Conservation (phyloP, 2,797 vertebrate species). For the Garrulus glandarius region DNA sequence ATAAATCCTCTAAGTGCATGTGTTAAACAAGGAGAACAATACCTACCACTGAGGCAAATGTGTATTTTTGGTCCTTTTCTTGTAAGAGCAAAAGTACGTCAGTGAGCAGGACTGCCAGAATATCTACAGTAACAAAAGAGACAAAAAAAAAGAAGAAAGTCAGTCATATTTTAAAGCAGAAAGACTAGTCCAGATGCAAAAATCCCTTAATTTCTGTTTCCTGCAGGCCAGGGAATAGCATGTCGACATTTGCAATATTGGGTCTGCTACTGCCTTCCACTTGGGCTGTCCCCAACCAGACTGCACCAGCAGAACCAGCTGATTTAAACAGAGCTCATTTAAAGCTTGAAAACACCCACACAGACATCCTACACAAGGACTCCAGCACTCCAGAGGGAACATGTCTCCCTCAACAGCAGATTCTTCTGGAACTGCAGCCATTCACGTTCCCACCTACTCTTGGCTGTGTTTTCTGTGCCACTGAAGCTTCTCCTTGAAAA, state of each 20-base stretch:
- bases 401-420: background rate
- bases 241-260: background rate
- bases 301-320: background rate
- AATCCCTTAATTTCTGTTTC: background rate
- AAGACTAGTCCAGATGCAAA: background rate
- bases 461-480: background rate
- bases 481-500: background rate
- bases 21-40: background rate
- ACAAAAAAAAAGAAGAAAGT: background rate
- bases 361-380: background rate
- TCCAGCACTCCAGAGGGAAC: background rate
- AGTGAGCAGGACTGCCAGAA: constrained; percentile 89
- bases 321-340: background rate
- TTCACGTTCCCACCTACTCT: background rate
- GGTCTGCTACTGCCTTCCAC: background rate
- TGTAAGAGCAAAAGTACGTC: constrained; percentile 92
- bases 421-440: background rate
- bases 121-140: constrained; percentile 75
- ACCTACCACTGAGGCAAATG: constrained; percentile 91
- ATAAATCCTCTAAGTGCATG: background rate
- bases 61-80: constrained; percentile 95
- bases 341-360: background rate
- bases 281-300: background rate
- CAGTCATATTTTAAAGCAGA: background rate
- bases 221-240: background rate